Percentiles rank a stretch among this genome's conserved stretches.
Evolutionary conservation across 2,888 invertebrate genomes (phyloP).

Genomic region (Dorcus parallelipipedus): DNA sequence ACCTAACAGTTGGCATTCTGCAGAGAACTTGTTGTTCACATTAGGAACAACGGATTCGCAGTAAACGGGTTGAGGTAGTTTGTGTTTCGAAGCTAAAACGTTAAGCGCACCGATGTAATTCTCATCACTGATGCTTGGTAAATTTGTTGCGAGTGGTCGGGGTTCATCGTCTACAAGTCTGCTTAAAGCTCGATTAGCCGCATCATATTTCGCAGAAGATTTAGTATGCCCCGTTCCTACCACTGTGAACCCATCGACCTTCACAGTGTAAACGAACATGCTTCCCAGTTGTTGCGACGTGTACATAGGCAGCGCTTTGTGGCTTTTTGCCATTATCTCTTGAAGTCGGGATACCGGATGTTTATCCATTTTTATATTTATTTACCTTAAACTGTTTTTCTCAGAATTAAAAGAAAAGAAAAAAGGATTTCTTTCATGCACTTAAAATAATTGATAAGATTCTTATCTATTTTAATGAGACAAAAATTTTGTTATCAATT

Average conservation of each 20-base stretch:
- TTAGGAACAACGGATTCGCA: not conserved
- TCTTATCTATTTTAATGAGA: no score
- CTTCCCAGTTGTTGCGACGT: slow-evolving; percentile 3
- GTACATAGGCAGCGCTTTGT: slow-evolving; percentile 41
- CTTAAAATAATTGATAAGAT: no score
- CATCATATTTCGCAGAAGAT: slow-evolving; percentile 48
- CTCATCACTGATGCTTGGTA: no score
- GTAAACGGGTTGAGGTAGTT: not conserved
- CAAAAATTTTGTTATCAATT: no score
- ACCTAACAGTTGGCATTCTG: slow-evolving; percentile 4
- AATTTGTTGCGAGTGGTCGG: not conserved
- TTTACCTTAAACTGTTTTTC: no score
- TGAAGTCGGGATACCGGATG: slow-evolving; percentile 49
- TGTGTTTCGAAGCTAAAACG: not conserved
- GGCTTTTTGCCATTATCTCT: slow-evolving; percentile 47
- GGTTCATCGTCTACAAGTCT: not conserved
- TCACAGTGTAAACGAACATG: not conserved
- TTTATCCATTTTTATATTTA: no score
- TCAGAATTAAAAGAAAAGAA: no score
- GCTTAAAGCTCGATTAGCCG: slow-evolving; percentile 44
- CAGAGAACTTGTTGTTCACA: not conserved
- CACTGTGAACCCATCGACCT: slow-evolving; percentile 36
- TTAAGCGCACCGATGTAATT: not conserved
- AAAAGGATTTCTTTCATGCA: no score
- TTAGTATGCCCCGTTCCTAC: slow-evolving; percentile 46